phyloP scores from a whole-genome alignment of 2,888 invertebrate species.

The Eutolmus rufibarbis region DNA sequence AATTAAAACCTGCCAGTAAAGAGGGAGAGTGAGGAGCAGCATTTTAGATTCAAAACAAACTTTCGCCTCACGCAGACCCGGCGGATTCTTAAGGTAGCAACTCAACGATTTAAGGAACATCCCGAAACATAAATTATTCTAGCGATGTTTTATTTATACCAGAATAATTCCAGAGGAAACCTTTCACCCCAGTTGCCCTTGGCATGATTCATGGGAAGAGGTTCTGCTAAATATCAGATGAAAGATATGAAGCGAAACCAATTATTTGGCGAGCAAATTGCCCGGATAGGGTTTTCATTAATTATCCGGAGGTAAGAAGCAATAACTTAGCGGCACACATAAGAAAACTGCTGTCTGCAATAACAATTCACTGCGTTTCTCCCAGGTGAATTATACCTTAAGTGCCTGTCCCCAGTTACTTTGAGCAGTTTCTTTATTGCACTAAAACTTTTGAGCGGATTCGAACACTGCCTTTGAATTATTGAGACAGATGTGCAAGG shows the following conservation, averaged over 20 bases:
- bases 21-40: neutral
- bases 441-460: neutral
- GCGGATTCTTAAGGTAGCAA: conserved; percentile 22
- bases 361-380: neutral
- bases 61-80: conserved; percentile 23
- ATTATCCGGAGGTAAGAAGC: conserved; percentile 43
- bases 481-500: neutral
- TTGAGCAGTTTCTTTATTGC: neutral
- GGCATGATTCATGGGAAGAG: conserved; percentile 33
- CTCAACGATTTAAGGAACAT: conserved; percentile 31
- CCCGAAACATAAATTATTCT: conserved; percentile 35
- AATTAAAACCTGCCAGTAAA: conserved; percentile 33
- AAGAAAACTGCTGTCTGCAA: conserved; percentile 24
- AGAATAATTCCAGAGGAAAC: conserved; percentile 33
- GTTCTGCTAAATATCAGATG: conserved; percentile 39
- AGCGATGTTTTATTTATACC: conserved; percentile 38
- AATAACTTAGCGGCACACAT: conserved; percentile 23
- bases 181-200: conserved; percentile 15
- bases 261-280: conserved; percentile 49
- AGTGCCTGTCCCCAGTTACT: neutral
- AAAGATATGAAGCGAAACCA: conserved; percentile 47
- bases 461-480: neutral
- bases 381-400: neutral
- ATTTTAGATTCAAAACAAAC: conserved; percentile 37
- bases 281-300: conserved; percentile 48